A percentile compares a stretch with the other conserved stretches of the same genome.
These are phyloP conservation scores for Gymnoscelis rufifasciata DNA, from an alignment of 2,888 invertebrate genomes.

Conservation along the genomic window DNA sequence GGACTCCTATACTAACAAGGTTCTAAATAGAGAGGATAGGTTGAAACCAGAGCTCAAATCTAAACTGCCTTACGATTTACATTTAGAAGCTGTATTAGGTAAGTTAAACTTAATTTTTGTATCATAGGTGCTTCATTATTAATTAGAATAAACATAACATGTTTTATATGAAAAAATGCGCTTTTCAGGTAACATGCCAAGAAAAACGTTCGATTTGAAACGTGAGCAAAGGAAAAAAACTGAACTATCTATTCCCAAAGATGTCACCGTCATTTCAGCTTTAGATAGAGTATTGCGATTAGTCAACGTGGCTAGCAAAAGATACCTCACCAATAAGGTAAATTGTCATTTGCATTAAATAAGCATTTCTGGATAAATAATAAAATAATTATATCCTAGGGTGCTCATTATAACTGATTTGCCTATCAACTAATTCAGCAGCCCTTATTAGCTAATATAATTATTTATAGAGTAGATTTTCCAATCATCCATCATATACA, in stretches of 20 bases:
- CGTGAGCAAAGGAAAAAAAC: conserved; percentile 67
- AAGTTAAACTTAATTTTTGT: conserved; percentile 28
- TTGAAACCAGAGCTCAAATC: conserved; percentile 53
- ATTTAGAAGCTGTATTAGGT: conserved; percentile 92
- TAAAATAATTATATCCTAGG: too few species aligned
- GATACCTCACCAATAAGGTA: conserved; percentile 96
- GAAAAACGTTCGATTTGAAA: conserved; percentile 81
- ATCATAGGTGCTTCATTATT: too few species aligned
- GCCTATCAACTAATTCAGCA: too few species aligned
- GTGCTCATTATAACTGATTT: too few species aligned
- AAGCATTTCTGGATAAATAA: too few species aligned
- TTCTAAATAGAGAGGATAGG: conserved; percentile 56
- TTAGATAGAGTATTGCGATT: conserved; percentile 89
- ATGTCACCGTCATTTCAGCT: conserved; percentile 82
- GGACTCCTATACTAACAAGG: conserved; percentile 68
- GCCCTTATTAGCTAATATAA: too few species aligned
- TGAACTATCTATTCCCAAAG: conserved; percentile 75
- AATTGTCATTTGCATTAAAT: not conserved
- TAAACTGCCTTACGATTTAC: conserved; percentile 90
- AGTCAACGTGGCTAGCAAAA: conserved; percentile 95
- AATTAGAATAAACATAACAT: not conserved
- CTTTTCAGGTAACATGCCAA: conserved; percentile 69
- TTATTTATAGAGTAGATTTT: too few species aligned
- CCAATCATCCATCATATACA: too few species aligned
- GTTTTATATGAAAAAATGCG: not conserved